Evolutionary conservation across 2,888 invertebrate species (phyloP), one percentile per base, ranked within the genome.

Genomic region (Syrphus vitripennis): DNA sequence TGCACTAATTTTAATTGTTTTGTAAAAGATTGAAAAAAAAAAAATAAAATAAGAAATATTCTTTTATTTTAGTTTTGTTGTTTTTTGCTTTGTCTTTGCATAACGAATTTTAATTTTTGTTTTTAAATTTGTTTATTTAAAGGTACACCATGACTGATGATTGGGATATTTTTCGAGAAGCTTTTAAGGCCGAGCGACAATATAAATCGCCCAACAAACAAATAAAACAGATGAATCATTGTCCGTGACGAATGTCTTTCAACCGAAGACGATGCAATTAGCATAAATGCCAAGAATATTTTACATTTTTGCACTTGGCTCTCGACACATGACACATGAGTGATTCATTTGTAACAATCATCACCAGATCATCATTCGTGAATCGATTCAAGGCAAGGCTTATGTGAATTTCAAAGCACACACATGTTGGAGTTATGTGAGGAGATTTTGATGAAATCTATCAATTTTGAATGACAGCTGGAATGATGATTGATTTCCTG

Each of bases 11-110:
- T 65, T 50, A 37, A 76, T 72, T 69, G 19, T 61, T 79, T 80
- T 79, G 87, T 88, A 88, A 88, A 88, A 87, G 88, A 87, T 88
- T 88, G 88, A 86, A 87, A 82, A 70, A 75, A 48, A 48, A 71
- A 24, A 50, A 21, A 45, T 45, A 9, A 16, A 21, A 48, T 48
- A 21, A 12, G 21, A 0, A 24, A 14, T 21, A 1, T 10, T 0
- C 21, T 10, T 21, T 21, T 21, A 2, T 42, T 53, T 78, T 37
- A 70, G 76, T 82, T 78, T 71, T 76, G 88, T 83, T 80, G 86
- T 87, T 88, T 87, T 84, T 84, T n/a, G n/a, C n/a, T n/a, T n/a
- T n/a, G n/a, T n/a, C 78, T 88, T 84, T 83, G 72, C 75, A 63
- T 53, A 83, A 82, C 71, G 77, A 80, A 65, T 67, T 19, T 72